A percentile compares a stretch with the other conserved stretches of the same genome.
Evolutionary conservation across 2,113 vertebrate genomes (phyloP).

Genomic region (Odocoileus hemionus): DNA sequence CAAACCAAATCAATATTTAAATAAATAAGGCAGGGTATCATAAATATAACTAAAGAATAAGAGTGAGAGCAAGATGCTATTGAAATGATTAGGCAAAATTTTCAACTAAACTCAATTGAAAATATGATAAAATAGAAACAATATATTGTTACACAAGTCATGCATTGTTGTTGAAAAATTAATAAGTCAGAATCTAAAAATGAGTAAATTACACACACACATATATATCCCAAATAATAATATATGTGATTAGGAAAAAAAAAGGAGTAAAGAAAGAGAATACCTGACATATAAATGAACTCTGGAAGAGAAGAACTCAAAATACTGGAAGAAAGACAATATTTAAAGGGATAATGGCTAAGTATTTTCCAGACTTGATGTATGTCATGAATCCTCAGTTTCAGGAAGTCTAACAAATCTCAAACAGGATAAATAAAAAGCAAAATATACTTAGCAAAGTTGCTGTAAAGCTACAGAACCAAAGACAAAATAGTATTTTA

Average conservation of each 20-base stretch:
- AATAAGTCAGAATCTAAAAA: not conserved
- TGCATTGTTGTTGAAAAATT: not conserved
- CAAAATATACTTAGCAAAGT: not conserved
- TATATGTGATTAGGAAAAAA: not conserved
- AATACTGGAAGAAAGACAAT: not conserved
- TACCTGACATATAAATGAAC: not conserved
- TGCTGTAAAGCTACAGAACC: not conserved
- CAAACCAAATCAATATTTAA: not conserved
- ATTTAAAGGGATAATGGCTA: not conserved
- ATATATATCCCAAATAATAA: not conserved
- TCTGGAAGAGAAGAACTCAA: not conserved
- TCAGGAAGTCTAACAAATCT: not conserved
- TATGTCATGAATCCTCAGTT: not conserved
- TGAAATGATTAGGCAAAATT: not conserved
- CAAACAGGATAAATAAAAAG: not conserved
- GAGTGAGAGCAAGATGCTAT: not conserved
- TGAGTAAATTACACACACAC: not conserved
- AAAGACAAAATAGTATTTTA: not conserved
- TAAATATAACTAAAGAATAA: not conserved
- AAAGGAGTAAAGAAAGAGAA: not conserved
- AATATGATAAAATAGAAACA: not conserved
- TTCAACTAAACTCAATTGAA: not conserved
- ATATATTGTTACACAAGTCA: not conserved
- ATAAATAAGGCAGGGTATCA: not conserved
- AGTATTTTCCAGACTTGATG: not conserved